Base-by-base conservation (phyloP, 2,113 vertebrate genomes). In the Dolichotis patagonum region DNA sequence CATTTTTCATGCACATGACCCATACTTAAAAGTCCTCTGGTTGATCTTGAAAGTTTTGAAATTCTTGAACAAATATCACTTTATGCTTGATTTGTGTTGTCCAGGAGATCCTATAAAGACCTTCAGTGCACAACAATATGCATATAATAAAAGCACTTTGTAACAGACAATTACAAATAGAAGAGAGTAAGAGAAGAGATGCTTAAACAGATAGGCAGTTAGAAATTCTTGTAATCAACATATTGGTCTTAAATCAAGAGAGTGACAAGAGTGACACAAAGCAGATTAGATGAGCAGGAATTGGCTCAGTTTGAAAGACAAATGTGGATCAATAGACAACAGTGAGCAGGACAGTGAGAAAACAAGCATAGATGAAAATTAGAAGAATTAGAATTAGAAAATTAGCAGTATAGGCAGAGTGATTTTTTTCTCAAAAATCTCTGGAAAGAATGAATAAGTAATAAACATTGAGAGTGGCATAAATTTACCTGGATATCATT, bases 231-330 rank as follows among this genome's bases (percentile, higher is more conserved):
- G 62, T 41, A 43, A 94, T 83, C 54, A 71, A 58, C 16, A 30
- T 85, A 80, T 95, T 46, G 73, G 49, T 56, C 46, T 93, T 91
- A 97, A 98, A 88, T 86, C 90, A 96, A 85, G 41, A 20, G 26
- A 93, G 19, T 2, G 11, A 73, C 35, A 69, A 86, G 30, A 58
- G 49, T 95, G 83, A 67, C 22, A 58, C 41, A 58, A 88, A 86
- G 17, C 43, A 49, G 52, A 71, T 90, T 89, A 71, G 28, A 56
- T 90, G 32, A 86, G 49, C 41, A 95, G 49, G 12, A 86, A 69
- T 9, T 43, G 46, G 46, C 83, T 65, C 90, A 87, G 41, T 67
- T 30, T 78, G 78, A 52, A 80, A 91, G 4, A 71, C 24, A 85
- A 71, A 94, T 86, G 32, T 89, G 22, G 54, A 93, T 93, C 80